Percentiles rank a stretch among this genome's conserved stretches.
Conservation (phyloP, 2,113 vertebrate species). For the Acinonyx jubatus region DNA sequence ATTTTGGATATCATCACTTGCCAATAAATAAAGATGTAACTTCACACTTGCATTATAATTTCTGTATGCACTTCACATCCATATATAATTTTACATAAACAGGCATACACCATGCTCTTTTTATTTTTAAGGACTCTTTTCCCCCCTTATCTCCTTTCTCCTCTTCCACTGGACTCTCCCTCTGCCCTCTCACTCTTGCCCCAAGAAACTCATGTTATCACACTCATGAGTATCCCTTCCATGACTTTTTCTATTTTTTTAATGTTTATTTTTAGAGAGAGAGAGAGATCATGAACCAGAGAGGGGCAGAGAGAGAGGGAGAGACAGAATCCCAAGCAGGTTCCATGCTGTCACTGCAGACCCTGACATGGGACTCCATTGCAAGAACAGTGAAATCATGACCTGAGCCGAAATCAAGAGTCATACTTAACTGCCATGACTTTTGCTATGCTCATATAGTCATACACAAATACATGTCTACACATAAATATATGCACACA, state of each 20-base stretch:
- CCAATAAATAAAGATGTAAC: neutral
- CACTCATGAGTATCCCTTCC: rapidly evolving
- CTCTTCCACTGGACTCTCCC: neutral
- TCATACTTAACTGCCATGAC: too few relatives aligned
- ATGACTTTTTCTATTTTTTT: neutral
- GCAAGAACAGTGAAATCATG: too few relatives aligned
- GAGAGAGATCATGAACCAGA: too few relatives aligned
- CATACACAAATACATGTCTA: neutral
- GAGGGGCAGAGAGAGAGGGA: too few relatives aligned
- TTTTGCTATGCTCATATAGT: neutral
- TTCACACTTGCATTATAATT: neutral
- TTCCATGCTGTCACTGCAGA: too few relatives aligned
- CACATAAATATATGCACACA: neutral
- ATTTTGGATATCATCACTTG: neutral
- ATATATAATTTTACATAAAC: neutral
- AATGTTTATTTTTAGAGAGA: too few relatives aligned
- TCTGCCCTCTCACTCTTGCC: too few relatives aligned
- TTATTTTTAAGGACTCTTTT: neutral
- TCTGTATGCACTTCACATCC: neutral
- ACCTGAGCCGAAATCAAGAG: too few relatives aligned
- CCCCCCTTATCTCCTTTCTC: rapidly evolving
- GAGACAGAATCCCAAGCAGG: too few relatives aligned
- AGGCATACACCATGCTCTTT: neutral
- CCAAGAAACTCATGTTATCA: neutral
- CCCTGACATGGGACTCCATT: too few relatives aligned